Evolutionary conservation across 2,113 vertebrate genomes (phyloP).

Genomic region (Callipepla squamata): DNA sequence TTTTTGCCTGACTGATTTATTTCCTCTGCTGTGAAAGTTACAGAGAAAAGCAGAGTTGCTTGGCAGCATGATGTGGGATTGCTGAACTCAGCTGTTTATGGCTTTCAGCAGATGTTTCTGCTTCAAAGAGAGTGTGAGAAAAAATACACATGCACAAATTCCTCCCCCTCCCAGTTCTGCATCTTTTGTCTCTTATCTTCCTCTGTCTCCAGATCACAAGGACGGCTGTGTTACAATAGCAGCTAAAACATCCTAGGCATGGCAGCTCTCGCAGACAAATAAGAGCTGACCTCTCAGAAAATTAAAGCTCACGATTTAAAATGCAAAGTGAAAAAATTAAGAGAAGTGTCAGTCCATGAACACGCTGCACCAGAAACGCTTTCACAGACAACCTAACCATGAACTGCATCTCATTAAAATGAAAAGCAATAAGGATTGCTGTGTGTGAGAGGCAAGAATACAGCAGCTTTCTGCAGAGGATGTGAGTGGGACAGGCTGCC

Average conservation of each 20-base stretch:
- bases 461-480: neutral
- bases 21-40: slow-evolving; percentile 50
- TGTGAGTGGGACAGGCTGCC: neutral
- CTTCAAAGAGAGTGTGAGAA: slow-evolving; percentile 53
- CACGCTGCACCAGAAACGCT: neutral
- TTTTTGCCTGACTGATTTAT: slow-evolving; percentile 75
- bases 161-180: neutral
- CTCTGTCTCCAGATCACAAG: neutral
- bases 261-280: neutral
- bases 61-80: slow-evolving; percentile 34
- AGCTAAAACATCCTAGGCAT: neutral
- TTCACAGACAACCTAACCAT: neutral
- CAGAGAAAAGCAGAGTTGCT: slow-evolving; percentile 57
- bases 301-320: neutral
- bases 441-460: neutral
- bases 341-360: neutral
- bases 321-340: neutral
- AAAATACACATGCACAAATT: neutral
- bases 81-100: slow-evolving; percentile 68
- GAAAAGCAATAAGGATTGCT: neutral
- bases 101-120: slow-evolving; percentile 61
- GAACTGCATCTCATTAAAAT: neutral
- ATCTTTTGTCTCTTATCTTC: slow-evolving; percentile 35
- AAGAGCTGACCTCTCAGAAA: neutral
- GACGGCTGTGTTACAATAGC: neutral